These are phyloP conservation scores for Caenorhabditis sulstoni DNA, from an alignment of 2,888 invertebrate species.

Conservation along the genomic window DNA sequence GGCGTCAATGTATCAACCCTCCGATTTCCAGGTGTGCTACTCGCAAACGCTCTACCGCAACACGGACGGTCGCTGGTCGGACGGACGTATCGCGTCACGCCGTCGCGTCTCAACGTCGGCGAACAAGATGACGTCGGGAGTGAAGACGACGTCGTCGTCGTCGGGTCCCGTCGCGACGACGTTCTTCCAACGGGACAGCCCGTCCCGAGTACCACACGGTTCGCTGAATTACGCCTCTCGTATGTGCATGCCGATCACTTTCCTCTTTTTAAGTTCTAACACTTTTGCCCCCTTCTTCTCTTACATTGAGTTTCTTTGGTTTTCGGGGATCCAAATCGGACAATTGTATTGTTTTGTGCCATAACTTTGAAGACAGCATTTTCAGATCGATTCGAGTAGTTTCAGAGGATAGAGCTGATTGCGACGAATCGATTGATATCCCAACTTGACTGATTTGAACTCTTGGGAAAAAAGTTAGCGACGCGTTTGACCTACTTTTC, in stretches of 20 bases:
- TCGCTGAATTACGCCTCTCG: slow-evolving; percentile 30
- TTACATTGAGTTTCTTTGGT: not conserved
- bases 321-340: too few species aligned
- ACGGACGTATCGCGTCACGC: slow-evolving; percentile 66
- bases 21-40: slow-evolving; percentile 21
- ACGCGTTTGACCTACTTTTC: too few species aligned
- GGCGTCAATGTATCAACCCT: too few species aligned
- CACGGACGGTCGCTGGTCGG: slow-evolving; percentile 75
- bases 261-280: not conserved
- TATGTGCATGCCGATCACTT: slow-evolving; percentile 47
- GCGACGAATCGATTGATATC: too few species aligned
- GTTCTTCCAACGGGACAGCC: slow-evolving; percentile 63
- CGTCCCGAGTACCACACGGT: slow-evolving; percentile 69
- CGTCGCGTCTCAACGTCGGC: slow-evolving; percentile 32
- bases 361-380: too few species aligned
- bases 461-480: too few species aligned
- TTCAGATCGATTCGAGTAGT: too few species aligned
- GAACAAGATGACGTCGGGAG: slow-evolving; percentile 11
- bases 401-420: too few species aligned
- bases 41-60: slow-evolving; percentile 72
- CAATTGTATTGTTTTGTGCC: too few species aligned
- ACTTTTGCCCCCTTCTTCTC: not conserved
- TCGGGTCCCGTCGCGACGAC: slow-evolving; percentile 5
- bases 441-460: too few species aligned
- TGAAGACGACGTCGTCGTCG: slow-evolving; percentile 1